These are phyloP conservation scores for Calephelis nemesis DNA, from an alignment of 1,140 invertebrate genomes.

Conservation along the genomic window DNA sequence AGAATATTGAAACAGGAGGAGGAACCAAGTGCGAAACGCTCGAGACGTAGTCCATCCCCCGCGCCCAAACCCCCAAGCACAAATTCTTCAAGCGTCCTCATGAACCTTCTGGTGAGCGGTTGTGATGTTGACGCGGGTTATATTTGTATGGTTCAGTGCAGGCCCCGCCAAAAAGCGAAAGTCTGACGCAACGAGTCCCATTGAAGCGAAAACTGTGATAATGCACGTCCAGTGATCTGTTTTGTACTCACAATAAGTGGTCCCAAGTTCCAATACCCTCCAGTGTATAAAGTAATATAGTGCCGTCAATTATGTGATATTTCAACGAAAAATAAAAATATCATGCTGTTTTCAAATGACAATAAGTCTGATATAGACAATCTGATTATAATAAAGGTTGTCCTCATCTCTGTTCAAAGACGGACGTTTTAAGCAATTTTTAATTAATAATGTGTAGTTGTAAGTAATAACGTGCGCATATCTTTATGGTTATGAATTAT, in stretches of 20 bases:
- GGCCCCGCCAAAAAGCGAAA: slow-evolving; percentile 74
- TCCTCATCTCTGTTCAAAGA: slow-evolving; percentile 27
- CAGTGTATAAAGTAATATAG: slow-evolving; percentile 43
- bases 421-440: slow-evolving; percentile 31
- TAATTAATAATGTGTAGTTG: slow-evolving; percentile 41
- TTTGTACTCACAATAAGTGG: slow-evolving; percentile 30
- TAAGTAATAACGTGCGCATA: slow-evolving; percentile 70
- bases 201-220: slow-evolving; percentile 68
- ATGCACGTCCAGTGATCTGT: slow-evolving; percentile 70
- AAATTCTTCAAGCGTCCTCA: slow-evolving; percentile 88
- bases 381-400: slow-evolving; percentile 7
- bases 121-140: slow-evolving; percentile 95
- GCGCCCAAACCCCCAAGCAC: slow-evolving; percentile 49
- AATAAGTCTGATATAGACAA: slow-evolving; percentile 7
- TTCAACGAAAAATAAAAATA: slow-evolving; percentile 30
- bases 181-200: slow-evolving; percentile 47
- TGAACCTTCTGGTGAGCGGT: slow-evolving; percentile 94
- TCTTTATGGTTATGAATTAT: slow-evolving; percentile 67
- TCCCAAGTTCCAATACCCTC: slow-evolving; percentile 23
- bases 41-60: slow-evolving; percentile 64
- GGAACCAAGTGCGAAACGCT: slow-evolving; percentile 61
- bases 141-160: slow-evolving; percentile 87
- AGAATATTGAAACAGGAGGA: slow-evolving; percentile 66
- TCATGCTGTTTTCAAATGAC: not conserved
- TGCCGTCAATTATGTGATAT: slow-evolving; percentile 72